Base-by-base conservation (phyloP, 2,113 vertebrate species). In the Rhinolophus sinicus region DNA sequence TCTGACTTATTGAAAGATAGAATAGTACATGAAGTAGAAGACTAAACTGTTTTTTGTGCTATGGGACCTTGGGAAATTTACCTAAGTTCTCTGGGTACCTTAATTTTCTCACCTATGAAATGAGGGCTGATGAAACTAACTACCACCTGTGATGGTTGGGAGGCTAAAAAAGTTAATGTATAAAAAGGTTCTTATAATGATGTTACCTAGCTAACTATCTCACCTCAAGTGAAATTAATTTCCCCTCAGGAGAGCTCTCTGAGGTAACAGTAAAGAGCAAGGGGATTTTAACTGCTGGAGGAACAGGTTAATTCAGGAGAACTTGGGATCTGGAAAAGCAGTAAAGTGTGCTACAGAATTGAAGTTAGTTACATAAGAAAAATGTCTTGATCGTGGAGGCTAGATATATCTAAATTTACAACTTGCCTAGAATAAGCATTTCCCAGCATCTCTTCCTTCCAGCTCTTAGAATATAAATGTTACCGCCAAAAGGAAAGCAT, bases 261-360 rank as follows among this genome's bases (percentile, higher is more conserved):
- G 10, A 44, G 11, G n/a, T 90, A 72, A 50, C 3, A 70, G 8
- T 24, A 54, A 93, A 75, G 16, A 22, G 2, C 14, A 6, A 30
- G n/a, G 30, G 12, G 0, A 19, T 54, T 64, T 70, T 76, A 26
- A 4, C n/a, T 40, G 44, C 4, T 28, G 15, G 4, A 72, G 1
- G 7, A 65, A 60, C 3, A 33, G 12, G 13, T 56, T 65, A 80
- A 26, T 52, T 82, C 6, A 50, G 22, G 56, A 88, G 14, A 81
- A 26, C 16, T 35, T 28, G 0, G 2, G 16, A 2, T 54, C 67
- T 65, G 40, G 22, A 35, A 75, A 84, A 38, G 54, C 2, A 18
- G 2, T 0, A 5, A 30, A 69, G 44, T 52, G 5, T 38, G 3
- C 8, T 7, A 35, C 2, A 65, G 1, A 28, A n/a, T 7, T 40